Evolutionary conservation across 2,113 vertebrate genomes (phyloP), one percentile per base, ranked within the genome.

Genomic region (Ciconia stormi): DNA sequence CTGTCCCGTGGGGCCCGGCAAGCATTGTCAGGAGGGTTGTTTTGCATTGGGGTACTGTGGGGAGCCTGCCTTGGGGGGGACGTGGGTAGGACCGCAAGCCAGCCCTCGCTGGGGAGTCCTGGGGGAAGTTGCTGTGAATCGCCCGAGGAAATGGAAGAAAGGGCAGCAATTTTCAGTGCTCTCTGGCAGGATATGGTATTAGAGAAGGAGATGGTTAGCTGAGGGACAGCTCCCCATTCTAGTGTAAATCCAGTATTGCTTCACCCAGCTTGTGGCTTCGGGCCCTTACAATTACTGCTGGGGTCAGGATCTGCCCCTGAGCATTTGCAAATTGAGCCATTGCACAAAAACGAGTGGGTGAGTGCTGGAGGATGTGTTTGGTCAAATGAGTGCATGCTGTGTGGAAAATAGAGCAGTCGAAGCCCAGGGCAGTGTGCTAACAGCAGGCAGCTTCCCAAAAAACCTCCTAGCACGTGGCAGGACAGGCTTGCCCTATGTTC

Each of bases 291-390:
- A 40, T 78, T 47, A 61, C 25, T 22, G 49, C 49, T 82, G 62
- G 85, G 92, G 92, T 77, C 93, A 90, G 81, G 71, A 76, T 80
- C 65, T 87, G 56, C 70, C 83, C 82, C 72, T 3, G 7, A 82
- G 83, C 73, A 25, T 47, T 71, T 82, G 36, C 53, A 82, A 38
- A 76, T 69, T 13, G 19, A 71, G 69, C 55, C 23, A 15, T 74
- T n/a, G 81, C 84, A 80, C 58, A 82, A 44, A 93, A 88, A 30
- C 0, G 10, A 82, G 69, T 50, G 56, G 65, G 40, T 78, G 77
- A 96, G 61, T 7, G 11, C 78, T 79, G 81, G 52, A 89, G 69
- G 70, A 71, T 49, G 52, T 50, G 44, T 87, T 72, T 82, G 87
- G 74, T 73, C 88, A 55, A 55, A 61, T 1, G 8, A 79, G 44